phyloP scores from a whole-genome alignment of 2,113 vertebrate species.

The Alaudala cheleensis region DNA sequence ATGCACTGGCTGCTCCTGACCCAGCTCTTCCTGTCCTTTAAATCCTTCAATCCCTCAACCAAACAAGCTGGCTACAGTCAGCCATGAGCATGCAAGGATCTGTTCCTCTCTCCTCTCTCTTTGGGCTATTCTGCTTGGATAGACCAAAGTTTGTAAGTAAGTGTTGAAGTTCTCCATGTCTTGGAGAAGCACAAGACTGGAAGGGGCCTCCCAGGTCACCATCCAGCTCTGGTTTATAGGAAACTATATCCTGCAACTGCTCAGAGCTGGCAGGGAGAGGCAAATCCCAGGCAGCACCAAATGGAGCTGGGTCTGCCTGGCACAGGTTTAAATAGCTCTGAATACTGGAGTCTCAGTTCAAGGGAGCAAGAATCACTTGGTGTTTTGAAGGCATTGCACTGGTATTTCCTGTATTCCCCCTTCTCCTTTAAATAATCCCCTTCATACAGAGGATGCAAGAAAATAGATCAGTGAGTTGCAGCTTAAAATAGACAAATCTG shows the following conservation, averaged over 20 bases:
- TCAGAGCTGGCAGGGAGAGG: background rate
- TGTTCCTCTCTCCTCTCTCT: background rate
- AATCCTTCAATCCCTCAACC: background rate
- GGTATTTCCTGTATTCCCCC: background rate
- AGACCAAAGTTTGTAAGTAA: background rate
- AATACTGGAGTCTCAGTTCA: background rate
- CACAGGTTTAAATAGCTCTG: background rate
- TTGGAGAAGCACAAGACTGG: background rate
- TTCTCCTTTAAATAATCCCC: constrained; percentile 29
- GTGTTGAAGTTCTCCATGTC: background rate
- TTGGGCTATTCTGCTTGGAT: background rate
- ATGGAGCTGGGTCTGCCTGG: background rate
- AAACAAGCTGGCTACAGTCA: background rate
- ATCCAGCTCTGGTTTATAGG: background rate
- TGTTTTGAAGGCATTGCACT: background rate
- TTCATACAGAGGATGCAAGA: background rate
- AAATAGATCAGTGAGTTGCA: constrained; percentile 25
- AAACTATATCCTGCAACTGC: background rate
- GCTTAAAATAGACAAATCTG: constrained; percentile 54
- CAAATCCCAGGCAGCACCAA: background rate
- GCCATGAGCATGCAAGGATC: background rate
- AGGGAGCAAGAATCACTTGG: background rate
- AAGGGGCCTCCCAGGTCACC: background rate
- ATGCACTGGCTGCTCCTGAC: background rate
- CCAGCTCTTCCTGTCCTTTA: background rate